Base-by-base conservation (phyloP, 1,140 invertebrate species). In the Olivierus martensii region DNA sequence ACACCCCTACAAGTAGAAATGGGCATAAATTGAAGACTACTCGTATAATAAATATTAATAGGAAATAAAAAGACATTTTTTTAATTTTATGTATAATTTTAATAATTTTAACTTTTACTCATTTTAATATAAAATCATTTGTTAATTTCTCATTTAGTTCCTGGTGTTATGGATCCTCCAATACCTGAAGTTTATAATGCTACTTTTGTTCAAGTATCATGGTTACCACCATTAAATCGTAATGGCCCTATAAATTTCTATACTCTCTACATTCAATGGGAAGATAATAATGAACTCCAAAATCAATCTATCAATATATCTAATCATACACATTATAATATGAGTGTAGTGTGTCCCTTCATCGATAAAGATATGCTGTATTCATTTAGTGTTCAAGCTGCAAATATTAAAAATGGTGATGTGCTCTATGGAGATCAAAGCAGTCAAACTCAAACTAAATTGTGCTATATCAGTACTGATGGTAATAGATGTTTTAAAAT, bases 221-320 rank as follows among this genome's bases (percentile, higher is more conserved):
- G 56, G 56, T 41, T 42, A 7, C 21, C 42, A 12, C 56, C 56
- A 9, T 6, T 15, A 3, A 14, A 42, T 3, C 43, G 51, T n/a
- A 57, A 57, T 43, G 56, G 56, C 12, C 56, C 56, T 1, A 15
- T 53, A 2, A 15, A 51, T 34, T 50, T 35, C 14, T 57, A 55
- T 14, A 28, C 4, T 28, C 9, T 28, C 21, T 51, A 49, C 34
- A 53, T 12, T 3, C 19, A 28, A 37, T 47, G 28, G 15, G 39
- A 51, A 36, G 35, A 28, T 0, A 46, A 49, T 11, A 17, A 53
- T n/a, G 19, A n/a, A 15, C 14, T 28, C 2, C n/a, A 35, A 12
- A 45, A 17, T 11, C 28, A 42, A 2, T 15, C 44, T 37, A 49
- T 41, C 17, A 58, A 47, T 15, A 49, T 57, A 1, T 41, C 34